Evolutionary conservation across 2,113 vertebrate species (phyloP).

Genomic region (Xenus cinereus): DNA sequence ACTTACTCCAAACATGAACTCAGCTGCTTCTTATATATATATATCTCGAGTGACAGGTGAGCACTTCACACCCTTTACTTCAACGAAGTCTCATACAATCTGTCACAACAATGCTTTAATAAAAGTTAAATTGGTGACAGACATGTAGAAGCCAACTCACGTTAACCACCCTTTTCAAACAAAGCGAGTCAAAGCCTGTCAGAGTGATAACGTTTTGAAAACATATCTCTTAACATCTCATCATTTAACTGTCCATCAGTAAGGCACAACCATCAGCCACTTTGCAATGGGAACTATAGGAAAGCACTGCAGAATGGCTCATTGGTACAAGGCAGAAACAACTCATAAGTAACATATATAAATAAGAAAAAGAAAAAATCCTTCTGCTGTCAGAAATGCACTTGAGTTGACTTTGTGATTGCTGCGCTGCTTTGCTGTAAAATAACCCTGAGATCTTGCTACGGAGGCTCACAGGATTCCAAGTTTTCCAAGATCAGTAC

Average conservation of each 20-base stretch:
- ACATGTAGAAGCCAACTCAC: neutral
- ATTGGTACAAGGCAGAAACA: neutral
- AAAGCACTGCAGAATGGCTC: neutral
- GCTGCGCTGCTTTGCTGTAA: neutral
- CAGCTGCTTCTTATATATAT: neutral
- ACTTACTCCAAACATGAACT: neutral
- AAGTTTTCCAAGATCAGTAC: neutral
- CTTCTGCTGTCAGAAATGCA: neutral
- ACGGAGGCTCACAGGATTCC: neutral
- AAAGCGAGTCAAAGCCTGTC: neutral
- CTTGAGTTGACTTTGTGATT: neutral
- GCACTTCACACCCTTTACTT: slow-evolving; percentile 32
- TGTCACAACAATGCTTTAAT: slow-evolving; percentile 34
- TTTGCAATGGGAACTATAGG: neutral
- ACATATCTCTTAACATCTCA: neutral
- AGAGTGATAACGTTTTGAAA: neutral
- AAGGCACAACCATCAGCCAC: neutral
- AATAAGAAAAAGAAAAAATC: neutral
- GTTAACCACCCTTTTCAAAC: neutral
- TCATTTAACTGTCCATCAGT: neutral
- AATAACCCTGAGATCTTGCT: neutral
- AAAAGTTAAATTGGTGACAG: slow-evolving; percentile 30
- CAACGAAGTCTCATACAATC: rapidly evolving
- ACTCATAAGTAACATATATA: neutral
- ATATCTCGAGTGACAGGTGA: slow-evolving; percentile 24